Evolutionary conservation across 1,140 invertebrate genomes (phyloP), one percentile per base, ranked within the genome.

Genomic region (Meteorus sp.): DNA sequence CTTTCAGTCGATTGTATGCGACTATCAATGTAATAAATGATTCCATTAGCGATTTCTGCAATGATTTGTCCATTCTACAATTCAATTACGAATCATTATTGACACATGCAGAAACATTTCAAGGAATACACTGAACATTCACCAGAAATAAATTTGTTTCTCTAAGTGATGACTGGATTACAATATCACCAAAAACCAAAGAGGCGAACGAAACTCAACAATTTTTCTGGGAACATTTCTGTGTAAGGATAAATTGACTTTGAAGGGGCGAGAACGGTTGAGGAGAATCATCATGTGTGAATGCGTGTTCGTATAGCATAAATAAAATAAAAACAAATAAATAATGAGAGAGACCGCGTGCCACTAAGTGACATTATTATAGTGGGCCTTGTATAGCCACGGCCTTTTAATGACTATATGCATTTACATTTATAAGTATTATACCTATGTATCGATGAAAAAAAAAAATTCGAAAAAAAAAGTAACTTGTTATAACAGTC

Each of bases 371-470:
- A 77, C 67, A 72, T 63, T 73, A 65, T 62, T 78, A 37, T 23
- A 77, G 73, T 65, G 76, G 76, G 74, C 70, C 76, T 69, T 78
- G 77, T 75, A 79, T 76, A 80, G 78, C 76, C 78, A 80, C 78
- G 78, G 76, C 78, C 78, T 80, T 74, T 74, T 64, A 69, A 69
- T 68, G 66, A 68, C 63, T 67, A 66, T 56, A 65, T 68, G 63
- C 62, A 68, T 67, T 67, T 67, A 72, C 61, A 65, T 71, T 70
- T 73, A 74, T 70, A 75, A 73, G 63, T 70, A 70, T 69, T 69
- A 72, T 66, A 67, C 67, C 65, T 48, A 48, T 48, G 58, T 62
- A 67, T 66, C 45, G 44, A 50, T 13, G 35, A 35, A 7, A 6
- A 35, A 37, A 13, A 52, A 29, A 52, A 52, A 39, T 37, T 43